These are phyloP conservation scores for Sebastes oblongus DNA, from an alignment of 2,797 vertebrate species.

Conservation along the genomic window DNA sequence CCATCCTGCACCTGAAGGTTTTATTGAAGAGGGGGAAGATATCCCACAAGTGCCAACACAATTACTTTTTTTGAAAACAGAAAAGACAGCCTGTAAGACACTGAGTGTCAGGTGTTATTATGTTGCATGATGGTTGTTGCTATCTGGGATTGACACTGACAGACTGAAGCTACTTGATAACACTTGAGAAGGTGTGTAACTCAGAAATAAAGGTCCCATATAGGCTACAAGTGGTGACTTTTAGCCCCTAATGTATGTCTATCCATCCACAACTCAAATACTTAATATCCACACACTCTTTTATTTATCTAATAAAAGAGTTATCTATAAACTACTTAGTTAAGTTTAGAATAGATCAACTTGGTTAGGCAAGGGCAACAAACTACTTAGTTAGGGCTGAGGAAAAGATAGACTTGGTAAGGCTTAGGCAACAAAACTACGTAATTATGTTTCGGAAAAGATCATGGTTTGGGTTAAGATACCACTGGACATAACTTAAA, in stretches of 20 bases:
- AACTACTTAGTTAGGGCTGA: too few species aligned
- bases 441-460: too few species aligned
- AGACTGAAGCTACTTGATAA: neutral
- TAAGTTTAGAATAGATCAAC: too few species aligned
- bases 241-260: neutral
- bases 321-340: too few species aligned
- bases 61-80: slow-evolving; percentile 22
- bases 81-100: neutral
- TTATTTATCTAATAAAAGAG: neutral
- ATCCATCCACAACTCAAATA: neutral
- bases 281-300: neutral
- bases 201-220: neutral
- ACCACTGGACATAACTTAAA: too few species aligned
- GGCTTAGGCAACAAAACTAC: too few species aligned
- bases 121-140: slow-evolving; percentile 8
- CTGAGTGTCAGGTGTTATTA: slow-evolving; percentile 8
- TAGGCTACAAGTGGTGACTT: neutral
- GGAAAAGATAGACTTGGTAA: too few species aligned
- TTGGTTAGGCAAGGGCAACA: too few species aligned
- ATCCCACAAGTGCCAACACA: neutral
- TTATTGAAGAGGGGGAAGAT: slow-evolving; percentile 15
- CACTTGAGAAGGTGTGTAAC: neutral
- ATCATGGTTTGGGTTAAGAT: too few species aligned
- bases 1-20: slow-evolving; percentile 14
- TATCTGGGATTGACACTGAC: neutral